phyloP scores from a whole-genome alignment of 1,140 invertebrate genomes.

The Drosophila tani region DNA sequence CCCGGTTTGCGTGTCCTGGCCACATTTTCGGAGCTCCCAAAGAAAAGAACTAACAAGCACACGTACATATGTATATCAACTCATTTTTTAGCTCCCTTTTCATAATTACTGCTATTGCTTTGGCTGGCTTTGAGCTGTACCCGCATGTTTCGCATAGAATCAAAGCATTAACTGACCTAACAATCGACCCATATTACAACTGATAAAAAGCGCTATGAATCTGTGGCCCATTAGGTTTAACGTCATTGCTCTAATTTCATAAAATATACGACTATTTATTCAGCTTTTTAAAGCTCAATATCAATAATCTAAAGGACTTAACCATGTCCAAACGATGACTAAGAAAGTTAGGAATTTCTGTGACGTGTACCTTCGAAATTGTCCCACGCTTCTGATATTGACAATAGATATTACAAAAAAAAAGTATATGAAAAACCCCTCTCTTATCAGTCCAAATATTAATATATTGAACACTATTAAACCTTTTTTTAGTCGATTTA shows the following conservation, averaged over 20 bases:
- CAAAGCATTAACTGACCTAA: constrained; percentile 39
- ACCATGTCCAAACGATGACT: constrained; percentile 16
- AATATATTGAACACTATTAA: neutral
- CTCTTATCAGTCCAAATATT: constrained; percentile 6
- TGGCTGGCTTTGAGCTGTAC: constrained; percentile 15
- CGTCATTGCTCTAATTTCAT: constrained; percentile 4
- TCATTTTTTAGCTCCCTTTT: constrained; percentile 43
- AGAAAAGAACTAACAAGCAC: constrained; percentile 1
- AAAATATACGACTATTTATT: neutral
- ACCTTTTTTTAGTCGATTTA: neutral
- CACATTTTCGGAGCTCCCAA: constrained; percentile 59
- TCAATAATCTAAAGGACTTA: neutral
- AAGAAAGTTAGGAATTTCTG: constrained; percentile 1
- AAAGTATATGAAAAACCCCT: neutral
- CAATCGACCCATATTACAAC: constrained; percentile 9
- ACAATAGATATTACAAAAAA: neutral
- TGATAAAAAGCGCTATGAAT: constrained; percentile 22
- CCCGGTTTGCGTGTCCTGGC: constrained; percentile 68
- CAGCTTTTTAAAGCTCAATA: neutral
- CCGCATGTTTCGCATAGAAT: constrained; percentile 19
- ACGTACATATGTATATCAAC: constrained; percentile 7
- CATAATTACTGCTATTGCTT: constrained; percentile 10
- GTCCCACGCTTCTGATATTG: neutral
- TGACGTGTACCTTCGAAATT: constrained; percentile 17
- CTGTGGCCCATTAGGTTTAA: neutral